Base-by-base conservation (phyloP, 2,888 invertebrate genomes). In the Eilema caniola region DNA sequence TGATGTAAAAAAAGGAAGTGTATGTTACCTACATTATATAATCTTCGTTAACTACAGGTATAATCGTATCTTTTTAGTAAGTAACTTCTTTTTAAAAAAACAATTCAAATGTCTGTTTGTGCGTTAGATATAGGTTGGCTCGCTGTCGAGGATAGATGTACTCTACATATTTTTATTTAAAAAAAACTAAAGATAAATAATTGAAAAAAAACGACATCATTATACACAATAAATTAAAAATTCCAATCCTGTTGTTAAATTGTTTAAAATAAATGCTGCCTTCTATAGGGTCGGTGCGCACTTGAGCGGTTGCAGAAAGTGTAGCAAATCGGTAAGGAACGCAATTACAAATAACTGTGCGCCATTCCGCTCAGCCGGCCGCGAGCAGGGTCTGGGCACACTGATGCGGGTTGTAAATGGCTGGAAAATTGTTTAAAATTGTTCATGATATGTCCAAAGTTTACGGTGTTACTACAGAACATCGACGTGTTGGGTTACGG, bases 311-410 rank as follows among this genome's bases (percentile, higher is more conserved):
- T 16, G 64, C 24, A 64, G 64, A 65, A 56, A 78, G 72, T 74
- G 76, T 76, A 76, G 70, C 80, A 68, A 77, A 80, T 81, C 76
- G 76, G 57, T 56, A 41, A 70, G 75, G 78, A 78, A 80, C 70
- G 80, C 67, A 75, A 82, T 74, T 79, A 78, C 62, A 66, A 66
- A 68, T 69, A 69, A 69, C 37, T 72, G 66, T 63, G 62, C 69
- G 60, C 37, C 60, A 75, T 79, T 79, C 73, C 53, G 75, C 76
- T 71, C 71, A 31, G 57, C 67, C 57, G 73, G 76, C 74, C 76
- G 82, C 76, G 78, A 83, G 83, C 74, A 70, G 23, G 72, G 66
- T 31, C 31, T 0, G 33, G 8, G 12, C 0, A 57, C 66, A 66
- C 25, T 57, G 33, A 2, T 24, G 57, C 66, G 37, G 24, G 33